A percentile compares a stretch with the other conserved stretches of the same genome.
phyloP scores from a whole-genome alignment of 2,113 vertebrate genomes.

The Microtus ochrogaster region DNA sequence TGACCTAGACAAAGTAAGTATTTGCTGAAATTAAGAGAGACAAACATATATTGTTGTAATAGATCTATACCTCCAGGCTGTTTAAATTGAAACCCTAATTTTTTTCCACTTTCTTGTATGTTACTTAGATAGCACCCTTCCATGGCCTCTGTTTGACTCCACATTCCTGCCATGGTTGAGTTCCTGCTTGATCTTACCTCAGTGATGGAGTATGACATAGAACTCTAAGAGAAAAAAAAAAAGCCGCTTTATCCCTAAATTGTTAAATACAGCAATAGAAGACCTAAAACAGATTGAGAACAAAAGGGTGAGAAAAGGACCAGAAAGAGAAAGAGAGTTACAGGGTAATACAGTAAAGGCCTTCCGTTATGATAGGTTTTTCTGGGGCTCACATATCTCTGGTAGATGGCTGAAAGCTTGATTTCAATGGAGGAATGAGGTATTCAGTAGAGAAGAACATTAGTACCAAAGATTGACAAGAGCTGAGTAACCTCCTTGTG shows the following conservation, averaged over 20 bases:
- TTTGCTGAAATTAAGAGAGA: background rate
- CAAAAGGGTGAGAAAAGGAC: background rate
- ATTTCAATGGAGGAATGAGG: background rate
- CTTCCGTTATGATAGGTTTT: background rate
- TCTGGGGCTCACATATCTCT: background rate
- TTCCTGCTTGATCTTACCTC: background rate
- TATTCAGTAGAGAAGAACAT: background rate
- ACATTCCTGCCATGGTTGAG: background rate
- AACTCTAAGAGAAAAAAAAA: background rate
- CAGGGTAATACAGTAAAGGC: background rate
- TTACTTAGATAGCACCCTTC: background rate
- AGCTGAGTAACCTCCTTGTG: background rate
- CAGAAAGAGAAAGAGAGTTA: background rate
- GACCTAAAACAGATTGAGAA: background rate
- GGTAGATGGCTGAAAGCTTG: background rate
- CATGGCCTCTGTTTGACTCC: background rate
- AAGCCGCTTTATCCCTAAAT: background rate
- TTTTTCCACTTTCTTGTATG: background rate
- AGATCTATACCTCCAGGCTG: background rate
- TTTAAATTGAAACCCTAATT: background rate
- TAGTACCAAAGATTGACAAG: background rate
- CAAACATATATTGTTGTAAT: background rate
- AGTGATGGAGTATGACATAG: background rate
- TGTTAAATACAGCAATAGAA: background rate
- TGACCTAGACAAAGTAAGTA: constrained; percentile 3